Evolutionary conservation across 2,888 invertebrate species (phyloP), one percentile per base, ranked within the genome.

Genomic region (Drosophila tanythrix): DNA sequence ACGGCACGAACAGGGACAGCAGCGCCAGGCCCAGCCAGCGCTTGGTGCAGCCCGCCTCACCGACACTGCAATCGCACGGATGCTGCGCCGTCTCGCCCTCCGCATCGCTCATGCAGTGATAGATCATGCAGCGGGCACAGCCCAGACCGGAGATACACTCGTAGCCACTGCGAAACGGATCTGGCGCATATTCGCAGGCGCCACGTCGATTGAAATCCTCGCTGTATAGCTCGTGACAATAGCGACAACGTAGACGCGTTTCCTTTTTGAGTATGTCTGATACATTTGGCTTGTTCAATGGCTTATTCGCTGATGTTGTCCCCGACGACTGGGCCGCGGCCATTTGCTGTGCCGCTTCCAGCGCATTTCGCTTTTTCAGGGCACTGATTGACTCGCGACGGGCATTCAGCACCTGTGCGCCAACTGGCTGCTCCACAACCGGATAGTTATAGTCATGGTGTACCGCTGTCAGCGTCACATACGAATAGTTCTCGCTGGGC

Each of bases 91-190:
- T 97, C 86, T 98, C 98, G 2, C 97, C 98, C 91, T 98, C 98
- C 2, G 97, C 95, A 93, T 98, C 98, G 79, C 97, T 95, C 95
- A 97, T 96, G 93, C 98, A 98, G 94, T 98, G 98, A 94, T 98
- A 98, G 90, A 98, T 94, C 95, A 98, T 95, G 89, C 98, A 97
- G 94, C 95, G 96, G 25, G 98, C 98, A 93, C 98, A 97, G 81
- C 96, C 95, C 90, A 98, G 96, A 92, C 98, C 98, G 56, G 97
- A 95, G 53, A 97, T 95, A 66, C 95, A 94, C 92, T 98, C 96
- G 88, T 98, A 96, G 88, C 97, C 96, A 33, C 96, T 94, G 80
- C 95, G 95, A 91, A 96, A 95, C 89, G 95, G 95, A 94, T 98
- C 98, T 0, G 98, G 98, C 2, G 98, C 98, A 92, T 95, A 96